Base-by-base conservation (phyloP, 2,888 invertebrate genomes). In the Heliconius aoede region DNA sequence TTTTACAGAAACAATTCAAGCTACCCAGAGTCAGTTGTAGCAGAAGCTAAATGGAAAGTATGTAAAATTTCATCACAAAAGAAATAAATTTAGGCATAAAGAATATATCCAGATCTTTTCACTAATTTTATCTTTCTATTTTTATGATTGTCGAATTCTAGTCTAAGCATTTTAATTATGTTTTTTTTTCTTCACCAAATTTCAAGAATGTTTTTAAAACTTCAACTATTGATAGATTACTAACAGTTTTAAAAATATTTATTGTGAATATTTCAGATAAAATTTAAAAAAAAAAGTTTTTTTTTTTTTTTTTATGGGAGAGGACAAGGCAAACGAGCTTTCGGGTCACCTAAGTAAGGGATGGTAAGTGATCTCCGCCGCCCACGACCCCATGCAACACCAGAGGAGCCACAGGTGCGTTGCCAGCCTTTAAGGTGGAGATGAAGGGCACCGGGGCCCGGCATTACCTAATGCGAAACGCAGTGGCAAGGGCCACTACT, bases 61-160 rank as follows among this genome's bases (percentile, higher is more conserved):
- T 3, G 1, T 30, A 62, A 3, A 28, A 60, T 26, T 60, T 24
- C 15, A 62, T 62, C 15, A 62, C n/a, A 64, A 64, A n/a, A 13
- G 11, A 36, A 36, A 36, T n/a, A n/a, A n/a, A n/a, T n/a, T n/a
- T n/a, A n/a, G n/a, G n/a, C n/a, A n/a, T n/a, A n/a, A n/a, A n/a
- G n/a, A n/a, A n/a, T n/a, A n/a, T n/a, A n/a, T n/a, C n/a, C n/a
- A 24, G 60, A 58, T 75, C 65, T 72, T 61, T 73, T 71, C 21
- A n/a, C 9, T 30, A 55, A 60, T 68, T 72, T 40, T 40, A 36
- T 40, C 13, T 72, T 7, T 46, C 46, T 18, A 46, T 40, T 40
- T 40, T 40, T 72, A 36, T n/a, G 7, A 28, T 60, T 69, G 55
- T n/a, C 28, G 36, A 24, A 9, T 11, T 61, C 30, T 61, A 7